Evolutionary conservation across 2,888 invertebrate genomes (phyloP).

Genomic region (Limnephilus auricula): DNA sequence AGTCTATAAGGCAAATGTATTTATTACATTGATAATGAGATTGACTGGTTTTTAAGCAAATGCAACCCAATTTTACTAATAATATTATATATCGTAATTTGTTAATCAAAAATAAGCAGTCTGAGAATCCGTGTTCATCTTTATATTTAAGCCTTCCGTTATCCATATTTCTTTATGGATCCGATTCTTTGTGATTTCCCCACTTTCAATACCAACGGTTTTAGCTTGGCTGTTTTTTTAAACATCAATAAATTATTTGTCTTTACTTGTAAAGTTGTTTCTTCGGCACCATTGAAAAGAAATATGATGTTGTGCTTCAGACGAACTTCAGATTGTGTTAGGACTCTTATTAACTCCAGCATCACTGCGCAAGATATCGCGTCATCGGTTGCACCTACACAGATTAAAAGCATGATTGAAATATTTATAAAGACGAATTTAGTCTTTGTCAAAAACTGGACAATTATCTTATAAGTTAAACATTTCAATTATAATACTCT

Average conservation of each 20-base stretch:
- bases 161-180: background rate
- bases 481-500: too few species aligned
- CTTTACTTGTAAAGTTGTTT: slow-evolving; percentile 79
- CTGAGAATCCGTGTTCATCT: too few species aligned
- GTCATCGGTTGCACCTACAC: slow-evolving; percentile 70
- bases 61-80: too few species aligned
- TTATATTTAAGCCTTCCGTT: background rate
- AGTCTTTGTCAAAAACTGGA: too few species aligned
- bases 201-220: too few species aligned
- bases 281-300: slow-evolving; percentile 87
- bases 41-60: too few species aligned
- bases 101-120: too few species aligned
- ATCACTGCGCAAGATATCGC: slow-evolving; percentile 78
- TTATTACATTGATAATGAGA: too few species aligned
- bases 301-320: slow-evolving; percentile 81
- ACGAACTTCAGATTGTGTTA: slow-evolving; percentile 73
- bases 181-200: background rate
- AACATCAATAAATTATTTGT: background rate
- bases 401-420: background rate
- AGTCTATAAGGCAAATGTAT: background rate
- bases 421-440: background rate
- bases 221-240: background rate
- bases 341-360: slow-evolving; percentile 81
- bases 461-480: too few species aligned
- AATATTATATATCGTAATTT: too few species aligned